Conservation (phyloP, 2,888 invertebrate species). For the Drosophila kuntzei region DNA sequence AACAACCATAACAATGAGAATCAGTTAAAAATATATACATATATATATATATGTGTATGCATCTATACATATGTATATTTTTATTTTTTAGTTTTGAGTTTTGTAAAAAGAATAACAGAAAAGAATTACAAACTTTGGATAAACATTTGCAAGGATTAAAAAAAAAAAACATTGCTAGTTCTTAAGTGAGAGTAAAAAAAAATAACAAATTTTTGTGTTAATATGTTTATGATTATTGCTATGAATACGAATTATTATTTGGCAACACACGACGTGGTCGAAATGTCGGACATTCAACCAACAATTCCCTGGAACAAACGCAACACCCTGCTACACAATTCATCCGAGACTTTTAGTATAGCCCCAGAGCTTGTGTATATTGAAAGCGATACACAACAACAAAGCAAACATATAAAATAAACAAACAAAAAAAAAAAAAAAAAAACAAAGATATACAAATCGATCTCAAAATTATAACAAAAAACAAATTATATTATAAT, state of each 20-base stretch:
- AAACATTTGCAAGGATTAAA: slow-evolving; percentile 43
- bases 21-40: slow-evolving; percentile 2
- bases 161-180: slow-evolving; percentile 32
- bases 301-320: background rate
- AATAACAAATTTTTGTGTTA: slow-evolving; percentile 34
- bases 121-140: slow-evolving; percentile 34
- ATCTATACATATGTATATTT: slow-evolving; percentile 1
- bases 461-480: slow-evolving; percentile 78
- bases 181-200: slow-evolving; percentile 22
- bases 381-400: slow-evolving; percentile 19
- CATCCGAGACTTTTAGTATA: slow-evolving; percentile 14
- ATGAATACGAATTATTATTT: slow-evolving; percentile 41
- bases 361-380: slow-evolving; percentile 36
- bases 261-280: slow-evolving; percentile 27
- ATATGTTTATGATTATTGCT: slow-evolving; percentile 46
- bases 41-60: slow-evolving; percentile 5
- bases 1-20: slow-evolving; percentile 9
- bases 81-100: slow-evolving; percentile 22
- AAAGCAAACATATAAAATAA: slow-evolving; percentile 41
- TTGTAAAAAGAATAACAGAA: background rate
- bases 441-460: slow-evolving; percentile 60
- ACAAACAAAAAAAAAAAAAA: slow-evolving; percentile 39
- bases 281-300: slow-evolving; percentile 10
- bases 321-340: slow-evolving; percentile 19
- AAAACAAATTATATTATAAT: slow-evolving; percentile 56